These are phyloP conservation scores for Mus pahari DNA, from an alignment of 2,113 vertebrate species.

Conservation along the genomic window DNA sequence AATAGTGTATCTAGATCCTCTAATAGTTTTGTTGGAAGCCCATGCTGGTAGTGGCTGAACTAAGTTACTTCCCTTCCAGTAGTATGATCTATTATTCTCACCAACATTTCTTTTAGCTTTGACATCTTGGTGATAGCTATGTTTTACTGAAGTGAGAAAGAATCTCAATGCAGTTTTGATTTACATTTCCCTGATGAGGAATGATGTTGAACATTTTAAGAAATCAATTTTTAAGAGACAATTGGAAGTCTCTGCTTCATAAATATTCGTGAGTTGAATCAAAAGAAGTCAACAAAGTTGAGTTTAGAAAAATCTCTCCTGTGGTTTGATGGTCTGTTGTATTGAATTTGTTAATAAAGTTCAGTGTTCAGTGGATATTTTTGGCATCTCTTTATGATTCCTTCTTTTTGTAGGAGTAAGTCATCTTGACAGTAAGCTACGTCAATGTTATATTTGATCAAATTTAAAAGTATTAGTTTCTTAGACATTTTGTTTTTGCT, in stretches of 20 bases:
- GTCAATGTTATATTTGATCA: conserved; percentile 47
- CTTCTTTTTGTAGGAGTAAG: conserved; percentile 13
- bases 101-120: background rate
- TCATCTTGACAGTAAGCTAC: conserved; percentile 15
- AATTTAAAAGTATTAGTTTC: conserved; percentile 35
- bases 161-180: background rate
- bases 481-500: conserved; percentile 44
- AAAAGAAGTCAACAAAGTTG: conserved; percentile 49
- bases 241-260: conserved; percentile 7
- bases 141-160: background rate
- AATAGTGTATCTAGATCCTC: background rate
- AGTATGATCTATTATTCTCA: background rate
- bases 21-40: background rate
- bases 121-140: background rate
- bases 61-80: background rate
- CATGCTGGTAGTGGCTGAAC: background rate
- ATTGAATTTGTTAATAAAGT: conserved; percentile 55
- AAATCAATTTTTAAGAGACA: conserved; percentile 45
- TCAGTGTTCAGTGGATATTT: background rate
- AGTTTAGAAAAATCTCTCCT: conserved; percentile 11
- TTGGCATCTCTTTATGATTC: conserved; percentile 23
- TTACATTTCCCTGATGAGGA: background rate
- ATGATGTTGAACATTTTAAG: background rate
- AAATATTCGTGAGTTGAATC: conserved; percentile 46
- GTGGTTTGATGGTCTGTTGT: conserved; percentile 23